A percentile compares a stretch with the other conserved stretches of the same genome.
These are phyloP conservation scores for Chloroceryle inda DNA, from an alignment of 2,797 vertebrate species.

Conservation along the genomic window DNA sequence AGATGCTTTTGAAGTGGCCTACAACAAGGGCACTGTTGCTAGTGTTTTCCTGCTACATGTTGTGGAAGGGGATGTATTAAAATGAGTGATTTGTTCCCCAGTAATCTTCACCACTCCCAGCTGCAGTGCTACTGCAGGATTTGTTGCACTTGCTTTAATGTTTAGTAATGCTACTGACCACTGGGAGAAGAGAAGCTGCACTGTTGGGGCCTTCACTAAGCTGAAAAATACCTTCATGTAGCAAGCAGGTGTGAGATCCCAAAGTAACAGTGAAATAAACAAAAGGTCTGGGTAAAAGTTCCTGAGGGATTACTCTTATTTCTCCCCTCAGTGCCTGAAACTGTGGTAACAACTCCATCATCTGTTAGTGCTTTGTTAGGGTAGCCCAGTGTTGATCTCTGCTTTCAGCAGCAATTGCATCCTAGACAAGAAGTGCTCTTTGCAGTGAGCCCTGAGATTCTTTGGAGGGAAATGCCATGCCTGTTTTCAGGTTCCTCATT, in stretches of 20 bases:
- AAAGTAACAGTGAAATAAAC: not conserved
- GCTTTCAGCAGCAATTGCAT: not conserved
- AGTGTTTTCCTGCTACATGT: not conserved
- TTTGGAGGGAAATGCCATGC: not conserved
- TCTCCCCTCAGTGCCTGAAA: not conserved
- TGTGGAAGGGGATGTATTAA: not conserved
- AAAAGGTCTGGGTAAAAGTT: not conserved
- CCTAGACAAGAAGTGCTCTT: not conserved
- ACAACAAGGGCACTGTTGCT: not conserved
- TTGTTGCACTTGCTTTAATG: not conserved
- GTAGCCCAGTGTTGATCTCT: not conserved
- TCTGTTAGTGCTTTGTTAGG: not conserved
- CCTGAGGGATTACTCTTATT: not conserved
- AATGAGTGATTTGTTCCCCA: not conserved
- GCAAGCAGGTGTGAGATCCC: not conserved
- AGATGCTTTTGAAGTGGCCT: not conserved
- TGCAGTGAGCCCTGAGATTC: not conserved
- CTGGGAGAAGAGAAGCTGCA: not conserved
- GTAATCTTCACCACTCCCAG: not conserved
- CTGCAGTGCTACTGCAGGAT: not conserved
- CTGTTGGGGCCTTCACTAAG: not conserved
- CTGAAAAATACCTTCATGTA: not conserved
- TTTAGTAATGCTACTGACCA: not conserved
- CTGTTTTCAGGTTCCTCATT: not conserved
- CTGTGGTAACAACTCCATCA: rapidly evolving